A percentile compares a stretch with the other conserved stretches of the same genome.
Evolutionary conservation across 1,140 invertebrate genomes (phyloP).

Genomic region (Vanessa atalanta): DNA sequence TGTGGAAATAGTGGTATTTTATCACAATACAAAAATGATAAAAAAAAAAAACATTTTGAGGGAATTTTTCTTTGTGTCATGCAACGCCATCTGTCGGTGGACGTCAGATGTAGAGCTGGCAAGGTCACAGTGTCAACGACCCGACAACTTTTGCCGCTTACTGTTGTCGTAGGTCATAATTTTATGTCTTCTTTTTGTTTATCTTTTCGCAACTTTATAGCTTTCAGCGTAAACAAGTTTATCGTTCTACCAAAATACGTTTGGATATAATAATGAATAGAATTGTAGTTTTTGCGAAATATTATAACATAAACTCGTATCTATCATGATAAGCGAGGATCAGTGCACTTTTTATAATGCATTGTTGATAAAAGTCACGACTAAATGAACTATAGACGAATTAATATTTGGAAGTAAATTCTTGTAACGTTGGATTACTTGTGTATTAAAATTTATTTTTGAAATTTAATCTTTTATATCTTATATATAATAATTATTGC

Average conservation of each 20-base stretch:
- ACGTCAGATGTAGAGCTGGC: conserved; percentile 50
- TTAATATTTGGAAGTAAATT: not conserved
- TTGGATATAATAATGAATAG: not conserved
- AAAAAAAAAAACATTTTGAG: conserved; percentile 21
- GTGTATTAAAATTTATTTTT: too few relatives aligned
- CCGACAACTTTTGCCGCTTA: conserved; percentile 78
- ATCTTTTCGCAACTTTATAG: conserved; percentile 79
- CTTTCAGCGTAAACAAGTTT: conserved; percentile 64
- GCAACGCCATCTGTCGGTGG: conserved; percentile 66
- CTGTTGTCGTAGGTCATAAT: conserved; percentile 81
- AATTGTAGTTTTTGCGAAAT: not conserved
- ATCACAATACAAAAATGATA: conserved; percentile 2
- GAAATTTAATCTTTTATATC: too few relatives aligned
- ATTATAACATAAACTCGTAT: conserved; percentile 14
- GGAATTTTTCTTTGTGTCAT: conserved; percentile 24
- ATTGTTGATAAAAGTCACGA: conserved; percentile 8
- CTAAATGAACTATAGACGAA: not conserved
- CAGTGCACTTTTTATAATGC: conserved; percentile 23
- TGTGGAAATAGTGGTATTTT: conserved; percentile 6
- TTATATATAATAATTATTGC: too few relatives aligned
- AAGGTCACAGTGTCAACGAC: conserved; percentile 79
- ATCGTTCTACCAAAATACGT: conserved; percentile 31
- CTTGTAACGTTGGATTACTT: too few relatives aligned
- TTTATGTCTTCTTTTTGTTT: conserved; percentile 81
- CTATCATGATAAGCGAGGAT: conserved; percentile 21